Evolutionary conservation across 2,797 vertebrate genomes (phyloP), one percentile per base, ranked within the genome.

Genomic region (Spinus pinus): DNA sequence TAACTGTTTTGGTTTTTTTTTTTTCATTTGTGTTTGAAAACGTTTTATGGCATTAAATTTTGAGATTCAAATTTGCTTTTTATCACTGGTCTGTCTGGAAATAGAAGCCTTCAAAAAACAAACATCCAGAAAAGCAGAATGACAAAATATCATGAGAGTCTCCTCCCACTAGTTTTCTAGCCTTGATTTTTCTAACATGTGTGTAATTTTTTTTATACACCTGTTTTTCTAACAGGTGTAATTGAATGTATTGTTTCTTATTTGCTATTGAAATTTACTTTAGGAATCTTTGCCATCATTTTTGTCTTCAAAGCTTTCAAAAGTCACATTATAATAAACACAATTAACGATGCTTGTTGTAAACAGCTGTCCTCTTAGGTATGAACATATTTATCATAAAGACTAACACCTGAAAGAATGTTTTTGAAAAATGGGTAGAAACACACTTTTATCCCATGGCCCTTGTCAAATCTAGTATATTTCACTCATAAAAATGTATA

Each of bases 1-100:
- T n/a, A 33, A 23, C 23, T 39, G 12, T 39, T 37, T 37, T 37
- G 35, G 35, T 15, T 10, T 30, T 18, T 42, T 46, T 30, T 27
- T 57, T 16, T 23, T 41, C 10, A 8, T 49, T 61, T 46, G 0
- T 49, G 3, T 7, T 62, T 46, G 44, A 57, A 83, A 80, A 35
- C 0, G 3, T 44, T 30, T 58, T 22, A 7, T 31, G 5, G 6
- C 2, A 21, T 31, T 66, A 0, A 18, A 0, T 53, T 70, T 74
- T 54, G 31, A 61, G 21, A 28, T 74, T 81, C 39, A 62, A 30
- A 12, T 50, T 66, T 70, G 8, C 2, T 41, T 81, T 81, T 31
- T 65, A 15, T 46, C 27, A 35, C 15, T 39, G 5, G 3, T 42
- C 20, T 54, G 2, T 28, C 22, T 35, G 17, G 16, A 74, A 67